Percentiles rank a stretch among this genome's conserved stretches.
These are phyloP conservation scores for Dipus sagitta DNA, from an alignment of 2,797 vertebrate species.

Conservation along the genomic window DNA sequence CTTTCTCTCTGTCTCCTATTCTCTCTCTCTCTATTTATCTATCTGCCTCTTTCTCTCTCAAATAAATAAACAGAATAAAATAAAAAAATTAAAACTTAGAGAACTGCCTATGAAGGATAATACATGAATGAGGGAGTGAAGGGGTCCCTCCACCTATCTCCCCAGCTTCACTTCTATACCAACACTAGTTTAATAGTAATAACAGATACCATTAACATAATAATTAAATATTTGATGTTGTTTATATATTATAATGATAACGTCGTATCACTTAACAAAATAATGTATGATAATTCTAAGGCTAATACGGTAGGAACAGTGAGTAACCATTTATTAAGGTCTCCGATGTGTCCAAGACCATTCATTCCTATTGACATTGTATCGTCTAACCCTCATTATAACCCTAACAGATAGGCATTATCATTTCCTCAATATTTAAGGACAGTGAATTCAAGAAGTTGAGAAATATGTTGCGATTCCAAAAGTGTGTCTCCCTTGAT, in stretches of 20 bases:
- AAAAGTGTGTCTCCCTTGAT: not conserved
- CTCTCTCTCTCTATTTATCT: too few relatives aligned
- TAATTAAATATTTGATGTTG: not conserved
- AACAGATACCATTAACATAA: not conserved
- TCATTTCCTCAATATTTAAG: slow-evolving; percentile 44
- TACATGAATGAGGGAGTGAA: too few relatives aligned
- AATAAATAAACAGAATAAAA: too few relatives aligned
- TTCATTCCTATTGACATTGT: not conserved
- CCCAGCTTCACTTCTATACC: not conserved
- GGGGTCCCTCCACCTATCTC: not conserved
- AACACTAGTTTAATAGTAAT: not conserved
- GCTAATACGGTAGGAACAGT: not conserved
- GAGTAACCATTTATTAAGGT: slow-evolving; percentile 13
- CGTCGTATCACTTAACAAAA: not conserved
- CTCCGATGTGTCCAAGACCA: not conserved
- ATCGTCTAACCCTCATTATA: slow-evolving; percentile 20
- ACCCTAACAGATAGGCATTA: not conserved
- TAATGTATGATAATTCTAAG: not conserved
- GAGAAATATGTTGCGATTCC: slow-evolving; percentile 34
- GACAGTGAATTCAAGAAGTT: slow-evolving; percentile 35
- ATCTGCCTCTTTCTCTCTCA: too few relatives aligned
- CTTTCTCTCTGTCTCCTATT: too few relatives aligned
- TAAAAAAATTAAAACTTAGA: not conserved
- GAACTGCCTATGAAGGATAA: not conserved
- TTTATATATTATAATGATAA: not conserved